These are phyloP conservation scores for Clepsis dumicolana DNA, from an alignment of 2,888 invertebrate species.

Conservation along the genomic window DNA sequence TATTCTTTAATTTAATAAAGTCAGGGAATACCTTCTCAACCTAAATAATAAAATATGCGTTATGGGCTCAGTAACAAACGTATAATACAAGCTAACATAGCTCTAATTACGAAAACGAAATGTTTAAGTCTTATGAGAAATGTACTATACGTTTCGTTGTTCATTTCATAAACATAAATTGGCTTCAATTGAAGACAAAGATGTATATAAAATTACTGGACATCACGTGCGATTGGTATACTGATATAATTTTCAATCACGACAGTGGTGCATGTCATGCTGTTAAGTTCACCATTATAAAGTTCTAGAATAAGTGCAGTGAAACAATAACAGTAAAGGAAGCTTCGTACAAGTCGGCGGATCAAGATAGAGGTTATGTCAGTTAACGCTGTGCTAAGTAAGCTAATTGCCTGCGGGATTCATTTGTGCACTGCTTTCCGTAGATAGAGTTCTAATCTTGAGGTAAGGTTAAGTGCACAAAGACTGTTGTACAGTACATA, in stretches of 20 bases:
- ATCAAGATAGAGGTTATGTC: conserved; percentile 33
- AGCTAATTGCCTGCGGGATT: conserved; percentile 29
- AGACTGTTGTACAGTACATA: not conserved
- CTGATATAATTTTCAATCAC: conserved; percentile 35
- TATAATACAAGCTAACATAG: not conserved
- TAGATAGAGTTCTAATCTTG: conserved; percentile 10
- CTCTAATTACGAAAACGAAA: conserved; percentile 15
- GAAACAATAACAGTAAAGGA: not conserved
- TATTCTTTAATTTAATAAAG: too few species aligned
- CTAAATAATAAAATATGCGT: too few species aligned
- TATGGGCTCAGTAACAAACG: not conserved
- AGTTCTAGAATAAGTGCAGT: not conserved
- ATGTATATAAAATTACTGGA: conserved; percentile 65
- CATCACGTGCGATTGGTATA: conserved; percentile 59
- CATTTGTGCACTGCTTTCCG: conserved; percentile 10
- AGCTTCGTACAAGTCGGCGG: conserved; percentile 17
- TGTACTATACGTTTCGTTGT: conserved; percentile 34
- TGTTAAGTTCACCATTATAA: not conserved
- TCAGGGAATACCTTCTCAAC: too few species aligned
- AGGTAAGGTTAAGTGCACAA: not conserved
- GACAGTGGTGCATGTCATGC: conserved; percentile 22
- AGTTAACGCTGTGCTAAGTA: conserved; percentile 33
- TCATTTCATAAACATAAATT: conserved; percentile 53
- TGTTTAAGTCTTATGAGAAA: conserved; percentile 19
- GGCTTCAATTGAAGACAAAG: conserved; percentile 68